Base-by-base conservation (phyloP, 2,888 invertebrate genomes). In the Scaptodrosophila latifasciaeformis region DNA sequence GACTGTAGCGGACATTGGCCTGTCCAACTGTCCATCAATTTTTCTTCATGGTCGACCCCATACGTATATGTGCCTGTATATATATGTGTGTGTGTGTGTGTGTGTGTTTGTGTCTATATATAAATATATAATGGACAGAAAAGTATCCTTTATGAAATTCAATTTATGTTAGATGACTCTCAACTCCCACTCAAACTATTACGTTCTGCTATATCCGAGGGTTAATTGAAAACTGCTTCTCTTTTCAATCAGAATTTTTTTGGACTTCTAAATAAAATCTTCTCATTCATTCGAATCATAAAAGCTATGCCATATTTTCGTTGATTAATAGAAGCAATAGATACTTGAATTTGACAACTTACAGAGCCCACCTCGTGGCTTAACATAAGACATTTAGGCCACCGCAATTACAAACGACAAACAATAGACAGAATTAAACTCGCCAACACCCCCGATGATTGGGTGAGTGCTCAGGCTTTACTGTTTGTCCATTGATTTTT, bases 101-200 rank as follows among this genome's bases (percentile, higher is more conserved):
- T n/a, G n/a, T n/a, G n/a, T n/a, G n/a, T n/a, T n/a, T n/a, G n/a
- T n/a, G n/a, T n/a, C n/a, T 47, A 31, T 54, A 39, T 52, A 24
- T 48, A 13, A 47, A 56, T 67, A 61, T 59, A 68, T 66, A 70
- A 70, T 63, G 70, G 62, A 62, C 62, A 69, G 64, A 65, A 64
- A 67, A 67, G 64, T 67, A 74, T 70, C 65, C 64, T 74, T 74
- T 74, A 74, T 74, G 69, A 70, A 75, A 75, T 67, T 75, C 65
- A 67, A 68, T 74, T 69, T 69, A 69, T 70, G 60, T 62, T 54
- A 57, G 54, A 63, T 68, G 58, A 62, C 59, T 40, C 21, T 52
- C 51, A 52, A 48, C 47, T 50, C 31, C 30, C 17, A 19, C 51
- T 46, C 4, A 27, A 27, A 13, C 34, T n/a, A 35, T 35, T 50